Conservation (phyloP, 1,140 invertebrate species). For the Diuraphis noxia region DNA sequence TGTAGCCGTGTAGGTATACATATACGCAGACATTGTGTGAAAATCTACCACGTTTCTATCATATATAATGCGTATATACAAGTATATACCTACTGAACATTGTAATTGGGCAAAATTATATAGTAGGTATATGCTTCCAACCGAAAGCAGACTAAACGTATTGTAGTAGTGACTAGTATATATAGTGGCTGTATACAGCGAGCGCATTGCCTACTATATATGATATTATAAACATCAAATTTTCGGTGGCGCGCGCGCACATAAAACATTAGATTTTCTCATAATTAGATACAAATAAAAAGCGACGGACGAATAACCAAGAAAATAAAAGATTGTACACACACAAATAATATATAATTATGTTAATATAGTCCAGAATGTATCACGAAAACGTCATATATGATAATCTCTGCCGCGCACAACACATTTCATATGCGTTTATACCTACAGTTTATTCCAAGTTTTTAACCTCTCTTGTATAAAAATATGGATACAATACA, state of each 20-base stretch:
- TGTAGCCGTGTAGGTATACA: too few relatives aligned
- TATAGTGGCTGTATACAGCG: background rate
- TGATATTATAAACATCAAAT: background rate
- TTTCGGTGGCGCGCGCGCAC: background rate
- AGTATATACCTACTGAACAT: background rate
- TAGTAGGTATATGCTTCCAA: background rate
- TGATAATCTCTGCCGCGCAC: background rate
- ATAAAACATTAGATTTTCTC: background rate
- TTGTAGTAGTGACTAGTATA: background rate
- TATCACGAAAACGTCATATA: background rate
- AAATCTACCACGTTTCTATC: background rate
- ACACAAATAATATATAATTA: slow-evolving; percentile 39
- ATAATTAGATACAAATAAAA: slow-evolving; percentile 6
- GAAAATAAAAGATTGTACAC: background rate
- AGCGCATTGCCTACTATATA: background rate
- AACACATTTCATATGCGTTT: background rate
- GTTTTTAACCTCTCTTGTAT: background rate
- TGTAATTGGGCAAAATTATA: slow-evolving; percentile 9
- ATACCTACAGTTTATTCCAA: background rate
- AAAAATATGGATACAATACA: background rate
- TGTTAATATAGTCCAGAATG: slow-evolving; percentile 10
- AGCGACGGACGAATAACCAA: background rate
- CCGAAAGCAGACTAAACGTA: background rate
- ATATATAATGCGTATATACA: slow-evolving; percentile 1
- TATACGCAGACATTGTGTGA: background rate